phyloP scores from a whole-genome alignment of 2,113 vertebrate species.

The Procavia capensis region DNA sequence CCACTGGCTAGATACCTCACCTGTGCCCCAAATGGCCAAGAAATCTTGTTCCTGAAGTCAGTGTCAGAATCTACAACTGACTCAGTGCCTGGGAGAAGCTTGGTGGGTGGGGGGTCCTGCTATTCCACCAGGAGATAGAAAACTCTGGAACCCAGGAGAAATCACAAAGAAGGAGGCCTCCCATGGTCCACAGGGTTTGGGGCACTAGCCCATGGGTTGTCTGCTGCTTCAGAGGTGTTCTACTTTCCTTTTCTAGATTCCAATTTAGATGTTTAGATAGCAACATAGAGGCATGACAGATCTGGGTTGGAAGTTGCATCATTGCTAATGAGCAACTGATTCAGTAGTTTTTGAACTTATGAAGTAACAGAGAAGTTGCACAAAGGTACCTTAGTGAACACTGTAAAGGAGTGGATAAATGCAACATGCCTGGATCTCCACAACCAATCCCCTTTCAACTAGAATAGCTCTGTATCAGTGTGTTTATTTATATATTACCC shows the following conservation, averaged over 20 bases:
- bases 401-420: neutral
- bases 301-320: neutral
- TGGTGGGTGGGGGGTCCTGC: neutral
- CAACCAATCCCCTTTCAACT: neutral
- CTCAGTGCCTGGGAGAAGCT: neutral
- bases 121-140: neutral
- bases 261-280: neutral
- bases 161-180: neutral
- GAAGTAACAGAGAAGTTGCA: neutral
- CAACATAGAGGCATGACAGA: neutral
- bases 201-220: neutral
- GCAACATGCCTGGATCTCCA: neutral
- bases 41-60: neutral
- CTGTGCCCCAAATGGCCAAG: neutral
- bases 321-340: neutral
- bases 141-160: neutral
- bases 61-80: neutral
- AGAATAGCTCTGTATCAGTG: neutral
- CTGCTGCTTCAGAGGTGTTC: neutral
- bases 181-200: neutral
- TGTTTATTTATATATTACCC: neutral
- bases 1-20: neutral
- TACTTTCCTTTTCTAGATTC: neutral
- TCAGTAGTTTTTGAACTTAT: neutral
- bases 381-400: neutral